Base-by-base conservation (phyloP, 1,140 invertebrate species). In the Holcopasites calliopsidis region DNA sequence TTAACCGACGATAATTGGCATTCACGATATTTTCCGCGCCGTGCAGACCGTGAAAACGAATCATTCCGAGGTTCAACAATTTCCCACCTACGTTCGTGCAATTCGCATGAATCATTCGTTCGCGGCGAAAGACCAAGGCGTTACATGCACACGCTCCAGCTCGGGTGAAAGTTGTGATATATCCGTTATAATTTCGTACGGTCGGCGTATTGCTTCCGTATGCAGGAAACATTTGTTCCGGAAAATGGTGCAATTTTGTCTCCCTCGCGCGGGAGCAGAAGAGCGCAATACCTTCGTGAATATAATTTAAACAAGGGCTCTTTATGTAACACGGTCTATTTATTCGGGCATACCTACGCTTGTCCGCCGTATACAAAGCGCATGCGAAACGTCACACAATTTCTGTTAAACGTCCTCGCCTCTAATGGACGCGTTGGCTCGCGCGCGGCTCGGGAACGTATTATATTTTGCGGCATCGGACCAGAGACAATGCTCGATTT, bases 211-310 rank as follows among this genome's bases (percentile, higher is more conserved):
- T 78, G 81, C 77, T 81, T 82, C 79, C 66, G 74, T 77, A 76
- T 61, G 61, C 84, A 79, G 64, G 62, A 54, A 83, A 74, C 83
- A 85, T 85, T 82, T 82, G 80, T 85, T 85, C 68, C 31, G 71
- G 77, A 85, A 85, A 86, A 86, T 83, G 79, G 84, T 42, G 75
- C 84, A 85, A 85, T 85, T 86, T 75, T 76, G 85, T 85, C 83
- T 82, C 49, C 58, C 77, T 44, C 44, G 66, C 49, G 55, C 47
- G 50, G 35, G 26, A 42, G 11, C 58, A 70, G 66, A 83, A 76
- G 65, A 83, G 65, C 58, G 82, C 80, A 82, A 83, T 83, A 83
- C 47, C 82, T 82, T 57, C 42, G 42, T 49, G 60, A 50, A 35
- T 61, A 66, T 82, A 82, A 83, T 83, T 83, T 82, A 82, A 82